These are phyloP conservation scores for Anadara kagoshimensis DNA, from an alignment of 1,140 invertebrate species.

Conservation along the genomic window DNA sequence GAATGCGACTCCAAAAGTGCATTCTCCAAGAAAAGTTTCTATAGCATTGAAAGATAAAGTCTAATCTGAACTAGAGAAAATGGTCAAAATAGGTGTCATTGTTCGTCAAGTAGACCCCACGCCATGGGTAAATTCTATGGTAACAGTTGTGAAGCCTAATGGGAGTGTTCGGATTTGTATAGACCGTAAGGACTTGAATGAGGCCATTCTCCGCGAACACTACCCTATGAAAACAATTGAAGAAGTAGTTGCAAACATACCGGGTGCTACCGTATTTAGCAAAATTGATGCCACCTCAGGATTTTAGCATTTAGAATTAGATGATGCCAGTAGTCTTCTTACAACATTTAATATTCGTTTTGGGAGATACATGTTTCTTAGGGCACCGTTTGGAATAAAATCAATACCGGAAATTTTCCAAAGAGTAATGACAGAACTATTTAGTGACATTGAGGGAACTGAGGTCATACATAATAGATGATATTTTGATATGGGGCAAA, in stretches of 20 bases:
- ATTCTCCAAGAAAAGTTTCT: constrained; percentile 58
- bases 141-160: constrained; percentile 36
- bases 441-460: constrained; percentile 44
- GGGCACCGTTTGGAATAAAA: constrained; percentile 58
- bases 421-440: constrained; percentile 18
- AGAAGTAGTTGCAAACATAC: constrained; percentile 53
- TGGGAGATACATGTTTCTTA: constrained; percentile 51
- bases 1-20: constrained; percentile 38
- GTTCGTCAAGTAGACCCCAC: constrained; percentile 47
- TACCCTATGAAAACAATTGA: constrained; percentile 43
- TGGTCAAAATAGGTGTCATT: constrained; percentile 57
- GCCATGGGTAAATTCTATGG: constrained; percentile 27
- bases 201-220: constrained; percentile 47
- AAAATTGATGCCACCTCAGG: constrained; percentile 72
- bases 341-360: constrained; percentile 44
- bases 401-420: constrained; percentile 32
- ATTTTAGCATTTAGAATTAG: constrained; percentile 43
- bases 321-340: constrained; percentile 32
- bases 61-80: constrained; percentile 58
- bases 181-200: constrained; percentile 53
- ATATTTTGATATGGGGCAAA: constrained; percentile 42
- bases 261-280: constrained; percentile 71
- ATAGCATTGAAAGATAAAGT: constrained; percentile 57
- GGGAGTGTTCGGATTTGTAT: constrained; percentile 45
- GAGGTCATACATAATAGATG: constrained; percentile 46